Conservation (phyloP, 2,888 invertebrate species). For the Synergus japonicus region DNA sequence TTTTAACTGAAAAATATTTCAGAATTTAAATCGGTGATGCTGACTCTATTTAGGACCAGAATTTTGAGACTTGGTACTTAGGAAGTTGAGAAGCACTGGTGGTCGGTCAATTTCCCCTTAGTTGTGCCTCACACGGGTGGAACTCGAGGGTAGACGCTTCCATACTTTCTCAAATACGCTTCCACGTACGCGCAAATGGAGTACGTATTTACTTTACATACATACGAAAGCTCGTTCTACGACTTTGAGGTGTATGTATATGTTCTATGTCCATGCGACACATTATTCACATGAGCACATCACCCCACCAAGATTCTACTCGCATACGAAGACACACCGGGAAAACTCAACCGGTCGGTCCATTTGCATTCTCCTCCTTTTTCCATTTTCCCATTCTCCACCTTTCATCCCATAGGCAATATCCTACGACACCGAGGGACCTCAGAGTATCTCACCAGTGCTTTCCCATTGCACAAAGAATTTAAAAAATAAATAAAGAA, state of each 20-base stretch:
- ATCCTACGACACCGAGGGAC: slow-evolving; percentile 39
- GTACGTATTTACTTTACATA: slow-evolving; percentile 43
- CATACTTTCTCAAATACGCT: slow-evolving; percentile 60
- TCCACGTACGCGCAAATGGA: slow-evolving; percentile 60
- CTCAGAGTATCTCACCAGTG: slow-evolving; percentile 26
- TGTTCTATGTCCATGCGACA: slow-evolving; percentile 5
- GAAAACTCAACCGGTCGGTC: slow-evolving; percentile 64
- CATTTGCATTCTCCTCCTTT: slow-evolving; percentile 68
- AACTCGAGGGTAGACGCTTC: slow-evolving; percentile 63
- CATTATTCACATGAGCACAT: slow-evolving; percentile 36
- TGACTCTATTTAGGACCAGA: background rate
- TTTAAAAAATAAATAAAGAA: slow-evolving; percentile 9
- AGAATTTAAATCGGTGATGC: background rate
- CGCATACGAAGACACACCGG: slow-evolving; percentile 48
- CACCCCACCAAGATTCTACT: slow-evolving; percentile 43
- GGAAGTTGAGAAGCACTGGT: slow-evolving; percentile 69
- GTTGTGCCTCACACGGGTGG: slow-evolving; percentile 62
- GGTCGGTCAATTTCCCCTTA: slow-evolving; percentile 75
- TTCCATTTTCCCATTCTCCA: slow-evolving; percentile 55
- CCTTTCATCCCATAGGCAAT: slow-evolving; percentile 53
- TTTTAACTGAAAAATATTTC: background rate
- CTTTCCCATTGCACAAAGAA: slow-evolving; percentile 20
- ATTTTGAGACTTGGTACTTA: background rate
- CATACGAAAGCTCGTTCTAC: slow-evolving; percentile 1
- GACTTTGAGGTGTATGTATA: background rate